Evolutionary conservation across 2,797 vertebrate species (phyloP).

Genomic region (Channallabes apus): DNA sequence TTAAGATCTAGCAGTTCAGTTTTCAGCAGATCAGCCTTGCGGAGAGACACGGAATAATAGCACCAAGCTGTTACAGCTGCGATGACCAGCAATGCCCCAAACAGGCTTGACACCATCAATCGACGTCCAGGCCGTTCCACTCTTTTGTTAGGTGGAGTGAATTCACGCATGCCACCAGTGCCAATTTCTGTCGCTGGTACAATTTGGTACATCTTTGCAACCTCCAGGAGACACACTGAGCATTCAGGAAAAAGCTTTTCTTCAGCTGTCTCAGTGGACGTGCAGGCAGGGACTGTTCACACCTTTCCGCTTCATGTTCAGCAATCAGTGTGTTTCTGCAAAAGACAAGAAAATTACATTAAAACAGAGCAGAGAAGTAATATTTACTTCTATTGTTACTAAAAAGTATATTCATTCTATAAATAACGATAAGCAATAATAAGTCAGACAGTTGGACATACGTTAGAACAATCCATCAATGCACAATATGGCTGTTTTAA

Average conservation of each 20-base stretch:
- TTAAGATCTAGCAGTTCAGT: slow-evolving; percentile 83
- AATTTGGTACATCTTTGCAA: slow-evolving; percentile 74
- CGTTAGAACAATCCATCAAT: not conserved
- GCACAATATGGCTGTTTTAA: no score
- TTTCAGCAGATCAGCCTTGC: slow-evolving; percentile 82
- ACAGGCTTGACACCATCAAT: slow-evolving; percentile 71
- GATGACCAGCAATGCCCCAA: slow-evolving; percentile 82
- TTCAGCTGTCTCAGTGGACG: slow-evolving; percentile 6
- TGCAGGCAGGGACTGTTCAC: not conserved
- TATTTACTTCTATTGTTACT: not conserved
- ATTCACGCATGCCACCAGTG: slow-evolving; percentile 59
- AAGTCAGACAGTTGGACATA: not conserved
- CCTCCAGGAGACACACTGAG: not conserved
- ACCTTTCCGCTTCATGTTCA: not conserved
- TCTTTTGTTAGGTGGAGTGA: slow-evolving; percentile 72
- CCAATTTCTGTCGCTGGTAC: slow-evolving; percentile 68
- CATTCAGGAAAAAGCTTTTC: slow-evolving; percentile 17
- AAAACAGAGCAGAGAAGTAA: not conserved
- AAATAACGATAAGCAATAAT: not conserved
- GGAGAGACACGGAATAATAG: slow-evolving; percentile 87
- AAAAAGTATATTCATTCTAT: not conserved
- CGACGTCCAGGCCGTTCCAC: slow-evolving; percentile 73
- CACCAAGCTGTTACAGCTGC: slow-evolving; percentile 86
- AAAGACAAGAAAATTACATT: not conserved
- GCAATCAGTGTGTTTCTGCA: not conserved